A percentile compares a stretch with the other conserved stretches of the same genome.
phyloP scores from a whole-genome alignment of 1,140 invertebrate species.

The Homalodisca vitripennis region DNA sequence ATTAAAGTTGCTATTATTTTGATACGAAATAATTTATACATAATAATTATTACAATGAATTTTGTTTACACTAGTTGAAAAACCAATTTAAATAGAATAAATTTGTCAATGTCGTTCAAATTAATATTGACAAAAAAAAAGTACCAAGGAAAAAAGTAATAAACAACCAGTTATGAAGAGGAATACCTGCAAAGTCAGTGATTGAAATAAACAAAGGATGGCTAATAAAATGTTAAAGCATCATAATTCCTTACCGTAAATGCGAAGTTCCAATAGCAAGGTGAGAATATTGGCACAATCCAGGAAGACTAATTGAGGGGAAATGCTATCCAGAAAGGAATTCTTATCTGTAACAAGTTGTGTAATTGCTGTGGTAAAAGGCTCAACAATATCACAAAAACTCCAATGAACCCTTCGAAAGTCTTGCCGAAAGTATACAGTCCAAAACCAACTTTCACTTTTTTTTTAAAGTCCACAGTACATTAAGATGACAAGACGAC shows the following conservation, averaged over 20 bases:
- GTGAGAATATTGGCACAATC: neutral
- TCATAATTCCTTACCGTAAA: conserved; percentile 20
- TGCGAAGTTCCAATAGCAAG: neutral
- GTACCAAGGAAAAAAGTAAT: too few relatives aligned
- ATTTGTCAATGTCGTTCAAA: too few relatives aligned
- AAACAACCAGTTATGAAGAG: too few relatives aligned
- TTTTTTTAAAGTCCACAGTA: too few relatives aligned
- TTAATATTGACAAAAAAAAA: too few relatives aligned
- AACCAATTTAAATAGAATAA: too few relatives aligned
- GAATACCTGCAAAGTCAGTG: neutral
- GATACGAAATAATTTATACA: too few relatives aligned
- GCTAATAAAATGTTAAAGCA: neutral
- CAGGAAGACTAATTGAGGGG: conserved; percentile 12
- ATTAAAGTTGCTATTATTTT: too few relatives aligned
- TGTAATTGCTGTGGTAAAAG: conserved; percentile 27
- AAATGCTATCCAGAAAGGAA: neutral
- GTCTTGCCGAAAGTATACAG: neutral
- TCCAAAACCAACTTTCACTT: too few relatives aligned
- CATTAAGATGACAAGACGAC: too few relatives aligned
- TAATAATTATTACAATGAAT: too few relatives aligned
- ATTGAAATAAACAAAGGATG: neutral
- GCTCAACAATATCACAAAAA: conserved; percentile 8
- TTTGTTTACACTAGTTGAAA: too few relatives aligned
- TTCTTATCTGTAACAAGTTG: conserved; percentile 27
- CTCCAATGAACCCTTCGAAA: conserved; percentile 21